Percentiles rank a stretch among this genome's conserved stretches.
Conservation (phyloP, 2,797 vertebrate genomes). For the Mycteria americana region DNA sequence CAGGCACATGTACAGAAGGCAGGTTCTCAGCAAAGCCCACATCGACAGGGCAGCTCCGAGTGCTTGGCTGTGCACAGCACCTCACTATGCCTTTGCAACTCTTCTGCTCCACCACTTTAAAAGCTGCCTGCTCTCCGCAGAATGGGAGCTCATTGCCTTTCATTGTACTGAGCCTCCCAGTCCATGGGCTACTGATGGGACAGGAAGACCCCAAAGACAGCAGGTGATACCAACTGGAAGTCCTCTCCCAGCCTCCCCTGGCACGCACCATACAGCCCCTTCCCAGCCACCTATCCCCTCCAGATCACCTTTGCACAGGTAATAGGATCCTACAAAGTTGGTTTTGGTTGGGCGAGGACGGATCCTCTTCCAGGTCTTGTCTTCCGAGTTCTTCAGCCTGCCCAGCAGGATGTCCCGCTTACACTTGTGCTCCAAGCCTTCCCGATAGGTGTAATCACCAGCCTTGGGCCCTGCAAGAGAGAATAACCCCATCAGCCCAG, state of each 20-base stretch:
- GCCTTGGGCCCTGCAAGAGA: constrained; percentile 84
- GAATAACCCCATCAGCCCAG: background rate
- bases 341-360: constrained; percentile 92
- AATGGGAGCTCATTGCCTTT: background rate
- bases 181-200: background rate
- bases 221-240: background rate
- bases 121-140: background rate
- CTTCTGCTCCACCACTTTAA: background rate
- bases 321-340: constrained; percentile 95
- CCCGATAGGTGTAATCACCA: constrained; percentile 93
- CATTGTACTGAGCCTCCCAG: background rate
- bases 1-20: background rate
- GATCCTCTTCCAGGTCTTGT: constrained; percentile 94
- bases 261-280: background rate
- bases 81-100: background rate
- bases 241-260: background rate
- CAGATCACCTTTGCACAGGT: constrained; percentile 93
- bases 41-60: background rate
- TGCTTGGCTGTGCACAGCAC: rapidly evolving
- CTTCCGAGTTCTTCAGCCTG: constrained; percentile 86
- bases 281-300: background rate
- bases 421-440: constrained; percentile 94
- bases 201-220: background rate
- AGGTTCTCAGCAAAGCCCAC: background rate
- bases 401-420: constrained; percentile 92